phyloP scores from a whole-genome alignment of 2,113 vertebrate genomes.

The Microtus ochrogaster region DNA sequence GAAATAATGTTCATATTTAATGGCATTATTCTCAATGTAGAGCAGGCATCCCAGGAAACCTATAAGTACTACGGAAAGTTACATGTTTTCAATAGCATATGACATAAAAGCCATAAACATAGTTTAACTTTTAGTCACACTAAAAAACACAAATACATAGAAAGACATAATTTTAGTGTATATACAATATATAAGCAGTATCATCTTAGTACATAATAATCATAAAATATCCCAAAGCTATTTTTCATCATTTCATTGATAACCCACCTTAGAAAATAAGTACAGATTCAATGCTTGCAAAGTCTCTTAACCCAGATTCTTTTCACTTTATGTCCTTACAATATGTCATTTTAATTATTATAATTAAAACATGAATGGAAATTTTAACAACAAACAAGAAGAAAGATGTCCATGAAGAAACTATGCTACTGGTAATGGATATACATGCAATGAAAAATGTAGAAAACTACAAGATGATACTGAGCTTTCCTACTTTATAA shows the following conservation, averaged over 20 bases:
- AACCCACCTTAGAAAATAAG: neutral
- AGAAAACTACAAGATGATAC: neutral
- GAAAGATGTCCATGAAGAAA: neutral
- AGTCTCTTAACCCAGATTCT: neutral
- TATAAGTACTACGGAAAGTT: neutral
- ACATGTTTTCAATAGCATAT: neutral
- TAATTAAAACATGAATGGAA: constrained; percentile 14
- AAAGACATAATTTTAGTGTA: neutral
- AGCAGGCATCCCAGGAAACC: neutral
- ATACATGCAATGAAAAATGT: neutral
- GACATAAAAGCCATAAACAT: neutral
- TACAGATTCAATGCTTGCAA: neutral
- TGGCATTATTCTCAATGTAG: neutral
- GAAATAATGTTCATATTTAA: constrained; percentile 24
- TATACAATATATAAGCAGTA: neutral
- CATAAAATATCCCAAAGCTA: neutral
- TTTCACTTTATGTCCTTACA: neutral
- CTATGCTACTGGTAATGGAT: neutral
- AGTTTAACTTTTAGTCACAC: neutral
- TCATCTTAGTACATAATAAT: neutral
- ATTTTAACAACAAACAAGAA: neutral
- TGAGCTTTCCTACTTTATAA: neutral
- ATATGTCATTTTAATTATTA: neutral
- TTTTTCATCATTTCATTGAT: neutral
- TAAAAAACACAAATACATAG: neutral